phyloP scores from a whole-genome alignment of 2,888 invertebrate genomes.

The Tineola bisselliella region DNA sequence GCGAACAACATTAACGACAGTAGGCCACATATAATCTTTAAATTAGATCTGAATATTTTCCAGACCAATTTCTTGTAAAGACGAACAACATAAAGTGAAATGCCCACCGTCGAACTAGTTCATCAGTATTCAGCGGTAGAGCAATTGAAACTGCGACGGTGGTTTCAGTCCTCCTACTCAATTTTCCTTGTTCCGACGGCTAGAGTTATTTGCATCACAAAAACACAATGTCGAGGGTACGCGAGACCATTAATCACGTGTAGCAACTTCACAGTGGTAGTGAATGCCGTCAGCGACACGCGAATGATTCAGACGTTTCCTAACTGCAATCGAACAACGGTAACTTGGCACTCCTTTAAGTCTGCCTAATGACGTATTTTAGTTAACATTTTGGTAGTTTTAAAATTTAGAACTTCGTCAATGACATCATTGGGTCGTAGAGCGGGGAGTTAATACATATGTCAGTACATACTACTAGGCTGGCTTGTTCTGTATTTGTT shows the following conservation, averaged over 20 bases:
- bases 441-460: too few relatives aligned
- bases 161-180: constrained; percentile 57
- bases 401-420: too few relatives aligned
- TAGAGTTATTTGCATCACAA: constrained; percentile 67
- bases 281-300: constrained; percentile 60
- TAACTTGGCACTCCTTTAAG: neutral
- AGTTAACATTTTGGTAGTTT: too few relatives aligned
- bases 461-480: too few relatives aligned
- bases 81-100: neutral
- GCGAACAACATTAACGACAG: too few relatives aligned
- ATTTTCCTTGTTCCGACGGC: constrained; percentile 64
- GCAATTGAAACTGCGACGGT: constrained; percentile 64
- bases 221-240: constrained; percentile 65
- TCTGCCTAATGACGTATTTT: neutral
- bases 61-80: neutral
- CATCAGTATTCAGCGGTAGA: constrained; percentile 61
- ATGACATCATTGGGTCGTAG: too few relatives aligned
- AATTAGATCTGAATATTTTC: too few relatives aligned
- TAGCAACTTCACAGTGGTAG: constrained; percentile 30
- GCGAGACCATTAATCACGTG: constrained; percentile 62
- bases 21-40: too few relatives aligned
- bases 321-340: constrained; percentile 32
- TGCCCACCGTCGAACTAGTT: constrained; percentile 25
- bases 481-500: too few relatives aligned
- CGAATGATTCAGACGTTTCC: constrained; percentile 57